phyloP scores from a whole-genome alignment of 2,888 invertebrate genomes.

The Osmoderma eremita region DNA sequence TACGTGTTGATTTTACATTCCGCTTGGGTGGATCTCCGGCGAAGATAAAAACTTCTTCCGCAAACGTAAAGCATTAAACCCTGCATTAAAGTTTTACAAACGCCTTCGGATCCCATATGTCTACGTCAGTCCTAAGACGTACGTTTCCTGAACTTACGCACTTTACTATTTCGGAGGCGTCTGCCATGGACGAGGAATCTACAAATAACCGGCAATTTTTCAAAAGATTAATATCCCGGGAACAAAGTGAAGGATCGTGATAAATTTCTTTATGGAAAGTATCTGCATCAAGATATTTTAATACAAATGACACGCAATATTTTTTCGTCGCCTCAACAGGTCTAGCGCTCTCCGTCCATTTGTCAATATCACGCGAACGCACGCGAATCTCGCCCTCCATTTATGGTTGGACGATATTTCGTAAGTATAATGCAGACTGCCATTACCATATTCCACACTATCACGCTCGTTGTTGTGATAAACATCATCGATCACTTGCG shows the following conservation, averaged over 20 bases:
- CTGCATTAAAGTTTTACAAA: conserved; percentile 20
- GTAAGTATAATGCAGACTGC: conserved; percentile 30
- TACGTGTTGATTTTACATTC: background rate
- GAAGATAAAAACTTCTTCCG: background rate
- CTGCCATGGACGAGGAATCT: conserved; percentile 2
- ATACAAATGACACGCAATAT: conserved; percentile 43
- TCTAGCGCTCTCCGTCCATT: conserved; percentile 33
- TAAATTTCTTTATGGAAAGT: conserved; percentile 38
- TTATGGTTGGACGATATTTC: conserved; percentile 20
- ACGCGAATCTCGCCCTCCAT: conserved; percentile 17
- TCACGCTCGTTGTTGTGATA: conserved; percentile 23
- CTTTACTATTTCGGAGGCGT: conserved; percentile 12
- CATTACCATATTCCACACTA: conserved; percentile 31
- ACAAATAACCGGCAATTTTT: conserved; percentile 35
- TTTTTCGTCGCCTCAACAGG: conserved; percentile 41
- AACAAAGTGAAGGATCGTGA: conserved; percentile 38
- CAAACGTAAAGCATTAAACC: conserved; percentile 2
- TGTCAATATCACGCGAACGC: conserved; percentile 40
- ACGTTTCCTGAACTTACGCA: conserved; percentile 22
- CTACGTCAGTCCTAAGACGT: conserved; percentile 18
- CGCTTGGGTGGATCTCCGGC: background rate
- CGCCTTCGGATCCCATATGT: conserved; percentile 5
- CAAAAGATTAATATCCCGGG: conserved; percentile 39
- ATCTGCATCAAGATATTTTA: conserved; percentile 41
- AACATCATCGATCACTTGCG: conserved; percentile 32